Percentiles rank a stretch among this genome's conserved stretches.
Conservation (phyloP, 2,113 vertebrate species). For the Anolis sagrei region DNA sequence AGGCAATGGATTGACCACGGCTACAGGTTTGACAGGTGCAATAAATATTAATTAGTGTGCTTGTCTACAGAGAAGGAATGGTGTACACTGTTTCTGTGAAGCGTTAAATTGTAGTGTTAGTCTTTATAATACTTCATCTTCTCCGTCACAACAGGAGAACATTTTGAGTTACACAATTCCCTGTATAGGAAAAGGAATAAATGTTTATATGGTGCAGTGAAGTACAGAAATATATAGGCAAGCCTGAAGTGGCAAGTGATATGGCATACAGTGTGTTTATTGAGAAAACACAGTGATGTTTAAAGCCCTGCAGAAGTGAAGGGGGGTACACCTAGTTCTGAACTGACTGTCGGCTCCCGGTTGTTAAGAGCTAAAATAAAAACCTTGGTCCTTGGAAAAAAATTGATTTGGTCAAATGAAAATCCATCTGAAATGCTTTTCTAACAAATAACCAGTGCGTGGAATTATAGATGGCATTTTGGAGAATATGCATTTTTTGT, state of each 20-base stretch:
- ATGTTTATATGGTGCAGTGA: constrained; percentile 69
- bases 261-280: constrained; percentile 31
- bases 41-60: constrained; percentile 90
- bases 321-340: constrained; percentile 18
- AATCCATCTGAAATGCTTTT: constrained; percentile 60
- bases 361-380: constrained; percentile 56
- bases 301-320: constrained; percentile 29
- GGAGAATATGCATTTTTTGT: constrained; percentile 44
- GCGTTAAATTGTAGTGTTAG: constrained; percentile 87
- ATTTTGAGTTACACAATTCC: constrained; percentile 70
- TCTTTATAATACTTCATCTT: constrained; percentile 83
- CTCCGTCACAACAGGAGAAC: constrained; percentile 80
- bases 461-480: constrained; percentile 30
- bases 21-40: constrained; percentile 85
- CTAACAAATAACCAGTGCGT: constrained; percentile 45
- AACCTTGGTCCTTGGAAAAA: constrained; percentile 51
- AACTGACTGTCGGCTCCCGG: constrained; percentile 56
- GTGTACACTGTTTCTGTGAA: constrained; percentile 83
- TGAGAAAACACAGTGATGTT: constrained; percentile 52
- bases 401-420: constrained; percentile 53
- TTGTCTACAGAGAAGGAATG: constrained; percentile 83
- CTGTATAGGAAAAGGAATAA: constrained; percentile 70
- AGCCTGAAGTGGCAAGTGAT: constrained; percentile 39
- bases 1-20: constrained; percentile 82
- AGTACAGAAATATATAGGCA: constrained; percentile 60